Conservation (phyloP, 2,888 invertebrate genomes). For the Pristionchus mayeri region DNA sequence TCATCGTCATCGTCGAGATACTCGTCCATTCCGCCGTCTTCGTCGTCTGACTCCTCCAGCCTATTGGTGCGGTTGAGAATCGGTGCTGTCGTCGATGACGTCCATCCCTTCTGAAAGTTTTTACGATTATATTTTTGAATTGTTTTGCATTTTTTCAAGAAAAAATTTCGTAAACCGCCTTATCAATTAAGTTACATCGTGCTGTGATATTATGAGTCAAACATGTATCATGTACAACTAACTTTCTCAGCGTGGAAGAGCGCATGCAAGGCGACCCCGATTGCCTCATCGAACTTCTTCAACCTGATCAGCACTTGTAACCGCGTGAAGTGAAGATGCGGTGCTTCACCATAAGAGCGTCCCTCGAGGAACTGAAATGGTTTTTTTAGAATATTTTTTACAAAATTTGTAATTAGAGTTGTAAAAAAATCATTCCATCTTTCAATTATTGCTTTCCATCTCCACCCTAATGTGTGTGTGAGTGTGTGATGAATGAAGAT, state of each 20-base stretch:
- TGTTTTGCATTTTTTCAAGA: background rate
- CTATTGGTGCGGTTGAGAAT: background rate
- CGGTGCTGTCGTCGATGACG: background rate
- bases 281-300: slow-evolving; percentile 7
- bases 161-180: too few relatives aligned
- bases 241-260: background rate
- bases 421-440: background rate
- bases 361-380: background rate
- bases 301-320: background rate
- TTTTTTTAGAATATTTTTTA: too few relatives aligned
- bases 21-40: background rate
- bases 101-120: background rate
- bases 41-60: background rate
- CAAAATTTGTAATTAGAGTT: too few relatives aligned
- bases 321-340: background rate
- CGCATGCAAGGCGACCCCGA: background rate
- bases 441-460: background rate
- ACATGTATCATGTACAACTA: too few relatives aligned
- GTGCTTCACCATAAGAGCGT: background rate
- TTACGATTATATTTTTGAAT: background rate
- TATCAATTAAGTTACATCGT: too few relatives aligned
- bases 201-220: too few relatives aligned
- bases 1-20: background rate
- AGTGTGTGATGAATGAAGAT: too few relatives aligned
- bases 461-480: too few relatives aligned